Evolutionary conservation across 2,797 vertebrate species (phyloP), one percentile per base, ranked within the genome.

Genomic region (Notolabrus celidotus): DNA sequence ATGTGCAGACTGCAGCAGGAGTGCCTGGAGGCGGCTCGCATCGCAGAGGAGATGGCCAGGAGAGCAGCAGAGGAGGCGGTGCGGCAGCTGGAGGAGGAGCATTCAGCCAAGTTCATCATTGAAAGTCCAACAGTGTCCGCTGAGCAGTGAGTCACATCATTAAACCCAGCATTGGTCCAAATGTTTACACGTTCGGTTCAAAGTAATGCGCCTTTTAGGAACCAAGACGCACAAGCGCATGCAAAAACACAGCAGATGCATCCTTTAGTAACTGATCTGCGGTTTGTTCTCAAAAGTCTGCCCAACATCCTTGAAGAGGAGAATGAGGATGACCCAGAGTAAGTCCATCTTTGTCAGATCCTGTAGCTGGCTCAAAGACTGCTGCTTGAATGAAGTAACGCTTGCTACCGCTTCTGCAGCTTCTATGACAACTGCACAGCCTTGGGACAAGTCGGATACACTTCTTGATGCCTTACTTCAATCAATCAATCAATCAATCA

Each of bases 261-360:
- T 10, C 3, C 3, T 22, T 14, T 3, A 19, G n/a, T 10, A 46
- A 46, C 22, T 19, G 19, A 74, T 23, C 42, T 82, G 52, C 56
- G 83, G 61, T 87, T 54, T 88, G 55, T 79, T 80, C 67, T 68
- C 59, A 53, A 89, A 87, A 95, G 94, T 62, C 87, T 95, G 36
- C 92, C 93, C 27, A 94, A 94, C 83, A 95, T 95, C 83, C 89
- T 80, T 76, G 94, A 95, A 83, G 94, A 95, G 82, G 93, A 94
- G 25, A 92, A 94, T 19, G 94, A 95, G 85, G 94, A 95, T 1
- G 93, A 94, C 2, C 88, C 92, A 50, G 93, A 95, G 94, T 95
- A 88, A 92, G 94, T 93, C 16, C 6, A 0, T 22, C 17, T 20
- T 27, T n/a, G 3, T 63, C 19, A 3, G 41, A 56, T 16, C n/a